Conservation (phyloP, 2,113 vertebrate species). For the Oceanodroma tethys region DNA sequence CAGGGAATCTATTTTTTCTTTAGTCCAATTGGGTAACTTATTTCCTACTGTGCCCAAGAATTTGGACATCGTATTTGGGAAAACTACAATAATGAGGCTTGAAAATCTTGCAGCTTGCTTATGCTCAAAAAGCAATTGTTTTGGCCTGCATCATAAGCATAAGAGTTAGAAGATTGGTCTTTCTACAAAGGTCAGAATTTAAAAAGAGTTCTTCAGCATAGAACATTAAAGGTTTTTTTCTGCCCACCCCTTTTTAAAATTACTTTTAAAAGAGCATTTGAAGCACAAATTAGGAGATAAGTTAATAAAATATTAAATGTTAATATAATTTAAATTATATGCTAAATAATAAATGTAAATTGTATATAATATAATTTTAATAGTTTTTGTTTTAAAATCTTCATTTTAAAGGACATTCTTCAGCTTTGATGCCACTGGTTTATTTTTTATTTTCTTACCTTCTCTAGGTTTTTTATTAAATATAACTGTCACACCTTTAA, state of each 20-base stretch:
- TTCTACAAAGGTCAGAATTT: not conserved
- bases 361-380: not conserved
- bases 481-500: not conserved
- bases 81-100: rapidly evolving
- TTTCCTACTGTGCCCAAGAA: not conserved
- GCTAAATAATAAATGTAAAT: not conserved
- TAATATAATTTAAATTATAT: not conserved
- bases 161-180: not conserved
- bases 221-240: rapidly evolving
- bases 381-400: rapidly evolving
- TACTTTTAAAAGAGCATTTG: not conserved
- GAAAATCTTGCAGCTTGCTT: not conserved
- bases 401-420: not conserved
- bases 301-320: not conserved
- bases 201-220: not conserved
- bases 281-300: not conserved
- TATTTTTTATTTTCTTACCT: not conserved
- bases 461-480: not conserved
- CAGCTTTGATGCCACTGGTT: not conserved
- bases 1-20: not conserved
- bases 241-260: rapidly evolving
- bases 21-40: rapidly evolving
- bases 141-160: not conserved
- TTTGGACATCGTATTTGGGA: not conserved
- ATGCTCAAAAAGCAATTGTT: not conserved